These are phyloP conservation scores for Drosophila neotestacea DNA, from an alignment of 2,888 invertebrate genomes.

Conservation along the genomic window DNA sequence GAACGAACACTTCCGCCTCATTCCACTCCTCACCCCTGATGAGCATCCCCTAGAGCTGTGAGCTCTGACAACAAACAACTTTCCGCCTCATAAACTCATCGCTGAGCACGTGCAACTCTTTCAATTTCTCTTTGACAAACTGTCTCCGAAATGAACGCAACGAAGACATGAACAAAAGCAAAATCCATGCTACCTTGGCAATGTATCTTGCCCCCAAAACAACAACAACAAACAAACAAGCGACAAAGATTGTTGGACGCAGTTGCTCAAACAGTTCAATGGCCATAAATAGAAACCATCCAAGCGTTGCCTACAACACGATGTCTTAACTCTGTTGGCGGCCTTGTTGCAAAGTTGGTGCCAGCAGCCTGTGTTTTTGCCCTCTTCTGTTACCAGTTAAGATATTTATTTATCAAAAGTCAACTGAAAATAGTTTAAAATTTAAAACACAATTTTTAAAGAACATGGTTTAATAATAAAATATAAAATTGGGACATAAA, in stretches of 20 bases:
- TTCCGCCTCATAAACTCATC: slow-evolving; percentile 62
- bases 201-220: slow-evolving; percentile 31
- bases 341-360: slow-evolving; percentile 10
- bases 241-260: slow-evolving; percentile 26
- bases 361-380: not conserved
- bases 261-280: slow-evolving; percentile 50
- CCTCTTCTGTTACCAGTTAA: not conserved
- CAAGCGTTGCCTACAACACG: slow-evolving; percentile 43
- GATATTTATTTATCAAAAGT: too few species aligned
- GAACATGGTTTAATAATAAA: too few species aligned
- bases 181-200: slow-evolving; percentile 55
- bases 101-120: slow-evolving; percentile 63
- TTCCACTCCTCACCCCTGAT: not conserved
- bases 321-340: not conserved
- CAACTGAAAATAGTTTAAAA: too few species aligned
- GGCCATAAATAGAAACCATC: slow-evolving; percentile 60
- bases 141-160: slow-evolving; percentile 36
- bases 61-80: slow-evolving; percentile 47
- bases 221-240: slow-evolving; percentile 23
- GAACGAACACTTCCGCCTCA: slow-evolving; percentile 50
- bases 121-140: slow-evolving; percentile 61
- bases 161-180: slow-evolving; percentile 1
- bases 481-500: too few species aligned
- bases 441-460: too few species aligned
- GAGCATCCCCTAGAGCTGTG: slow-evolving; percentile 9